Conservation (phyloP, 2,113 vertebrate species). For the Phyllostomus hastatus region DNA sequence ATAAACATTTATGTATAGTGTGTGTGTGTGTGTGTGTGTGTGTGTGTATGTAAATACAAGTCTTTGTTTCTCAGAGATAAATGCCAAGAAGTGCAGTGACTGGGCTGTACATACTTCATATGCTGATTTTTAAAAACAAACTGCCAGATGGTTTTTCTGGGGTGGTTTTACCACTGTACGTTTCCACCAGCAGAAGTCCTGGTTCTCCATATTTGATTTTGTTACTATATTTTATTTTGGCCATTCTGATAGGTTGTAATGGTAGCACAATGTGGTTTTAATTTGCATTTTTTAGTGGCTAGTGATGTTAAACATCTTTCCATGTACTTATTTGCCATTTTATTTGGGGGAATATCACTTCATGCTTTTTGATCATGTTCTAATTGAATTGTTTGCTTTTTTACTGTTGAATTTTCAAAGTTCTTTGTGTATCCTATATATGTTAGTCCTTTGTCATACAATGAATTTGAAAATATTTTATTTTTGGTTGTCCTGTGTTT, state of each 20-base stretch:
- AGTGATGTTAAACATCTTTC: neutral
- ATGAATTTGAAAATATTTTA: neutral
- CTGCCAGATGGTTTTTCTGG: neutral
- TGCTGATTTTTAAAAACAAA: neutral
- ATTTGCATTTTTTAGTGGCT: neutral
- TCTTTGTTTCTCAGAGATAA: neutral
- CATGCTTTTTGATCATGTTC: neutral
- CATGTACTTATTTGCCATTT: neutral
- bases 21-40: neutral
- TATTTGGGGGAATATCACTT: neutral
- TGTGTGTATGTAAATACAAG: neutral
- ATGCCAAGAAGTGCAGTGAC: neutral
- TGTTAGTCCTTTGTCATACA: neutral
- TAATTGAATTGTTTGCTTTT: neutral
- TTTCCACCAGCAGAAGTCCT: neutral
- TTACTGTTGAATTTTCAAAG: neutral
- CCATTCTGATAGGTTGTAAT: neutral
- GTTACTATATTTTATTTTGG: neutral
- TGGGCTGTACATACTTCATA: neutral
- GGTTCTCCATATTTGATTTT: neutral
- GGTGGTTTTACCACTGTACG: neutral
- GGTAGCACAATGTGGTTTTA: neutral
- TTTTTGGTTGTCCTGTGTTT: too few relatives aligned
- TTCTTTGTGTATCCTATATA: neutral
- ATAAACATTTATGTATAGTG: neutral